These are phyloP conservation scores for Charina bottae DNA, from an alignment of 2,113 vertebrate genomes.

Conservation along the genomic window DNA sequence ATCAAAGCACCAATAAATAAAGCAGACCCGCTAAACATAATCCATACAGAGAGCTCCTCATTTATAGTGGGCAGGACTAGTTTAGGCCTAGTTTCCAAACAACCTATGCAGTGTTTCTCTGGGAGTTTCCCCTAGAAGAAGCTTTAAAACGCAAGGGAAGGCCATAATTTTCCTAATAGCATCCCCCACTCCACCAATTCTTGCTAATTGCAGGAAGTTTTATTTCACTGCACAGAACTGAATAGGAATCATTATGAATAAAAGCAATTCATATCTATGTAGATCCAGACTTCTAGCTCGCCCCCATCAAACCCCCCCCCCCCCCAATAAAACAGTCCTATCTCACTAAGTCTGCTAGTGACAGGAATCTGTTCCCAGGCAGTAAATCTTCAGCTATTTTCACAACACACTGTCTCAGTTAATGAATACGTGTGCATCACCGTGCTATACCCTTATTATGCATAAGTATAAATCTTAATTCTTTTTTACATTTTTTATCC, in stretches of 20 bases:
- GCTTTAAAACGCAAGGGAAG: not conserved
- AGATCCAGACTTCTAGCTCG: not conserved
- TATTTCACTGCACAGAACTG: not conserved
- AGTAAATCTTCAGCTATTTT: no score
- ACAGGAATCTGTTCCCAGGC: no score
- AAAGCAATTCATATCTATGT: not conserved
- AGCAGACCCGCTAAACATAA: not conserved
- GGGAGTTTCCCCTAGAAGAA: not conserved
- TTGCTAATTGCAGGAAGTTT: not conserved
- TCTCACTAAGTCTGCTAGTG: no score
- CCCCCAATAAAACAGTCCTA: no score
- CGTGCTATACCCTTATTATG: no score
- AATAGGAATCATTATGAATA: not conserved
- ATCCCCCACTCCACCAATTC: not conserved
- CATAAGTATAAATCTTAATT: no score
- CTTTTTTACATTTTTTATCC: no score
- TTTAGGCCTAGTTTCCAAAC: not conserved
- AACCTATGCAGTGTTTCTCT: not conserved
- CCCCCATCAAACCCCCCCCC: no score
- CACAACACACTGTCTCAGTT: no score
- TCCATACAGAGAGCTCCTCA: not conserved
- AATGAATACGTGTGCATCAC: no score
- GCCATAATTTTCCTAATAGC: no score
- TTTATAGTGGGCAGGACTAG: not conserved
- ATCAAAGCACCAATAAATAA: not conserved